These are phyloP conservation scores for Pachyuromys duprasi DNA, from an alignment of 2,797 vertebrate species.

Conservation along the genomic window DNA sequence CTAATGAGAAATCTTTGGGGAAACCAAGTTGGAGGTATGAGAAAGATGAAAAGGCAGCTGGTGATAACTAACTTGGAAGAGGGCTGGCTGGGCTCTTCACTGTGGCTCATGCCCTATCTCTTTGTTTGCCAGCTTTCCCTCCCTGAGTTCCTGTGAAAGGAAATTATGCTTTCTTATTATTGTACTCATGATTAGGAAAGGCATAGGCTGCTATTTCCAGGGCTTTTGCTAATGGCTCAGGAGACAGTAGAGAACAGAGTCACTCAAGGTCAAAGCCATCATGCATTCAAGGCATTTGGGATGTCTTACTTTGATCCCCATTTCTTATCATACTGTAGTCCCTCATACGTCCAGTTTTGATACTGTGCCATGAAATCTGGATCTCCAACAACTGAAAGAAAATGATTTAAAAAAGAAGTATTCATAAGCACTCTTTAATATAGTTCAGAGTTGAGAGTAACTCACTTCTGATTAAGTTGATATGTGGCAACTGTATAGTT, in stretches of 20 bases:
- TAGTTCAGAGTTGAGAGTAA: constrained; percentile 51
- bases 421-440: background rate
- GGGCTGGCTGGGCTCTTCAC: background rate
- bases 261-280: background rate
- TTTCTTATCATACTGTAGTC: background rate
- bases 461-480: constrained; percentile 20
- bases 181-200: background rate
- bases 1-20: constrained; percentile 16
- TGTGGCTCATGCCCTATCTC: background rate
- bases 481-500: background rate
- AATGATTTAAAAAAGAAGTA: constrained; percentile 54
- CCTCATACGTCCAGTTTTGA: constrained; percentile 45
- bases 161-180: background rate
- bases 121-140: background rate
- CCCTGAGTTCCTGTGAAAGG: constrained; percentile 27
- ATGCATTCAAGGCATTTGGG: background rate
- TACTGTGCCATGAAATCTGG: constrained; percentile 32
- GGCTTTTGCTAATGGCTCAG: constrained; percentile 17
- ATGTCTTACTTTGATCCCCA: constrained; percentile 68
- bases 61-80: background rate
- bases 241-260: constrained; percentile 15
- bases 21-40: background rate
- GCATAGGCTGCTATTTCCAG: background rate
- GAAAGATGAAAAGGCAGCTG: background rate
- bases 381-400: constrained; percentile 78